phyloP scores from a whole-genome alignment of 2,113 vertebrate genomes.

The Hydropotes inermis region DNA sequence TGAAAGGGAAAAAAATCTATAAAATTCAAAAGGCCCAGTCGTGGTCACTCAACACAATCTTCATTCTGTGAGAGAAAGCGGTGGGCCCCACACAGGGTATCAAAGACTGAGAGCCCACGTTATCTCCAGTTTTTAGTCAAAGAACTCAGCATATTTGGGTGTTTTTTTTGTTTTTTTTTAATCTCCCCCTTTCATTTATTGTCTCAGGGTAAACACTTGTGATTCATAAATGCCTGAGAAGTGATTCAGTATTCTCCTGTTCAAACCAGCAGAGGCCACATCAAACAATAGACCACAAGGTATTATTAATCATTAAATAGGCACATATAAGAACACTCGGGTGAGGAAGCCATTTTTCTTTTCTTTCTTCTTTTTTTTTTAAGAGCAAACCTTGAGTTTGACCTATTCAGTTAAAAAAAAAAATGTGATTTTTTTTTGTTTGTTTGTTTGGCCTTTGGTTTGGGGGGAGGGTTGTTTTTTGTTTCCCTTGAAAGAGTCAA shows the following conservation, averaged over 20 bases:
- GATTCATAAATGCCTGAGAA: conserved; percentile 81
- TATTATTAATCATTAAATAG: conserved; percentile 85
- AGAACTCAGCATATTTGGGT: conserved; percentile 64
- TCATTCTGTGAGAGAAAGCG: neutral
- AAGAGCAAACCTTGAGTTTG: conserved; percentile 52
- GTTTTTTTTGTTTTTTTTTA: conserved; percentile 70
- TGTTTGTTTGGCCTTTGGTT: neutral
- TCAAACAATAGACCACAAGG: conserved; percentile 79
- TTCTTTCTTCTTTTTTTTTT: conserved; percentile 52
- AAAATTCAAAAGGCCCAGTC: neutral
- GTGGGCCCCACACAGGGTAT: neutral
- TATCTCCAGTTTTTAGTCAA: conserved; percentile 70
- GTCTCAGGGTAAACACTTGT: conserved; percentile 83
- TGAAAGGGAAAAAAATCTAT: neutral
- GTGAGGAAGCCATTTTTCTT: conserved; percentile 59
- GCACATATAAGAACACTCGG: conserved; percentile 71
- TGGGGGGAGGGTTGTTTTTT: neutral
- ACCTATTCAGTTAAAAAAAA: neutral
- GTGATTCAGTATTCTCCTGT: conserved; percentile 82
- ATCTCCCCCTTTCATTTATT: conserved; percentile 78
- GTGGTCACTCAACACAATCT: neutral
- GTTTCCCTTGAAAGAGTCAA: neutral
- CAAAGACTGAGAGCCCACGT: neutral
- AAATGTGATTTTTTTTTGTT: neutral
- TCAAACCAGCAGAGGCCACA: conserved; percentile 80